Evolutionary conservation across 2,113 vertebrate species (phyloP), one percentile per base, ranked within the genome.

Genomic region (Mugil cephalus): DNA sequence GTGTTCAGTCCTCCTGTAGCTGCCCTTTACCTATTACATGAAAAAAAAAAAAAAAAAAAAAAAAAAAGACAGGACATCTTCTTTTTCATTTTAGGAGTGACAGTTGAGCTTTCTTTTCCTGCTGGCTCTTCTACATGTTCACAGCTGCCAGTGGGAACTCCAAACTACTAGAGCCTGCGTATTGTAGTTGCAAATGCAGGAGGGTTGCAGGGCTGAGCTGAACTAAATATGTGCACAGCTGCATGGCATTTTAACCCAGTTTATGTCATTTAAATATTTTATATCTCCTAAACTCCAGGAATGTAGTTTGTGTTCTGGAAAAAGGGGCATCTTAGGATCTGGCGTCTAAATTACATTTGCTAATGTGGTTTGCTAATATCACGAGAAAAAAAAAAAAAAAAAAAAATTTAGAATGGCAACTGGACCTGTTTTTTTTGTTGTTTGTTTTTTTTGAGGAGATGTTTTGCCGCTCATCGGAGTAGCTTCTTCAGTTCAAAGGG

Each of bases 201-300:
- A 63, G 56, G 77, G 69, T 65, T 66, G 74, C 72, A 24, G 43
- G 35, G 55, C 77, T 69, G 79, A 83, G 69, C 79, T 50, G 54
- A 51, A 58, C 83, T 82, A 66, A 89, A 90, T 85, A 65, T 89
- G 77, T 73, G 51, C 39, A 38, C 77, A 73, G 66, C 79, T 80
- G 68, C 81, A 77, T 81, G 69, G 77, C 55, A 53, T 87, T 87
- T 89, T 91, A 89, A 88, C 85, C 87, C 84, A 85, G 80, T 91
- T 91, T 92, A 77, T 43, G 53, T 91, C 82, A 90, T 86, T 87
- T 90, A 74, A 87, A 89, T 92, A 74, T 89, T 86, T 88, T 52
- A 92, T 85, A 80, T 80, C 69, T 63, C 62, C 78, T 77, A 54
- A 91, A 85, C 81, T 84, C 43, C 43, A 75, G 73, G 67, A 89